phyloP scores from a whole-genome alignment of 2,888 invertebrate species.

The Tenthredo livida region DNA sequence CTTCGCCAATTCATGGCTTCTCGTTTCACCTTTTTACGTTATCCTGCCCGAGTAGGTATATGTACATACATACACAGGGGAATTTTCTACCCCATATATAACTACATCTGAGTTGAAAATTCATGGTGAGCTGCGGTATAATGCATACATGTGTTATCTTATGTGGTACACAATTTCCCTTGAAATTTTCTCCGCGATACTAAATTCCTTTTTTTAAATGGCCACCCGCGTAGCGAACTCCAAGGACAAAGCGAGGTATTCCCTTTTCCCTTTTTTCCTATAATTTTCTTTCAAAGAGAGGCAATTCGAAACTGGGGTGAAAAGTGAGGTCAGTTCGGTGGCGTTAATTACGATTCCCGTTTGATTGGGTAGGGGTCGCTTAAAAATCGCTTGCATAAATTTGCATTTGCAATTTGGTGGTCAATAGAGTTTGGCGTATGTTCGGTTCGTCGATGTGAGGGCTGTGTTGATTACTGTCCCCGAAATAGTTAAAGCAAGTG shows the following conservation, averaged over 20 bases:
- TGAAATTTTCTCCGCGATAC: background rate
- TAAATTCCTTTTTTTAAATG: background rate
- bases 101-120: background rate
- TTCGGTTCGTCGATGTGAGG: background rate
- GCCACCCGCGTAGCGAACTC: background rate
- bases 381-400: constrained; percentile 39
- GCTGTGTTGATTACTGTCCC: background rate
- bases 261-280: background rate
- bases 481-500: background rate
- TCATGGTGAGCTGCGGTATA: background rate
- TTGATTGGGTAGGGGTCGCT: constrained; percentile 40
- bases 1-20: constrained; percentile 10
- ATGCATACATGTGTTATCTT: background rate
- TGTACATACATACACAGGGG: background rate
- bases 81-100: background rate
- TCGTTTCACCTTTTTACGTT: background rate
- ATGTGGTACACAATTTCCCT: background rate
- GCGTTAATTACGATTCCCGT: constrained; percentile 39
- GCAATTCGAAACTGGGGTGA: background rate
- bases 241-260: background rate
- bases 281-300: background rate
- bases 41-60: background rate
- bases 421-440: constrained; percentile 26
- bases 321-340: constrained; percentile 31
- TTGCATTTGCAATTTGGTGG: constrained; percentile 27